Conservation (phyloP, 2,113 vertebrate genomes). For the Engraulis encrasicolus region DNA sequence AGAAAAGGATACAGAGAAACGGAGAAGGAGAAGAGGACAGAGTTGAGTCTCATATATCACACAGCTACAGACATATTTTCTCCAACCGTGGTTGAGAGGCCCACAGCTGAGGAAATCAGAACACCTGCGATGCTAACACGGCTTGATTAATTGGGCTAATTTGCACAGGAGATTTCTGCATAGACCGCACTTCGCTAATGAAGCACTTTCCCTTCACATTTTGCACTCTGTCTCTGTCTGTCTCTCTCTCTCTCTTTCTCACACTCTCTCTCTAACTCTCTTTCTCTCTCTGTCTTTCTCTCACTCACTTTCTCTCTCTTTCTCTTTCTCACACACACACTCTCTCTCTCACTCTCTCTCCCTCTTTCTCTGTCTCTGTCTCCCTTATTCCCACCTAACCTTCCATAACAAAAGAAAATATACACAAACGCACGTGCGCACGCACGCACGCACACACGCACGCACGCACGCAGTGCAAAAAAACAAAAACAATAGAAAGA, state of each 20-base stretch:
- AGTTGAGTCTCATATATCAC: too few species aligned
- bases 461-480: too few species aligned
- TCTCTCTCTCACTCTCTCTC: conserved; percentile 44
- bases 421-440: too few species aligned
- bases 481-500: conserved; percentile 42
- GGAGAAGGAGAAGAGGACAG: background rate
- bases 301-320: too few species aligned
- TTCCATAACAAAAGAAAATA: too few species aligned
- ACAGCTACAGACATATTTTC: background rate
- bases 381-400: conserved; percentile 43
- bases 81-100: background rate
- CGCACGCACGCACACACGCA: too few species aligned
- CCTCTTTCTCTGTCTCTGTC: too few species aligned
- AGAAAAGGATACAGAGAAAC: background rate
- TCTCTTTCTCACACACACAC: conserved; percentile 24
- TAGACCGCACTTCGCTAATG: conserved; percentile 66
- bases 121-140: background rate
- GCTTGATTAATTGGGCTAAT: conserved; percentile 62
- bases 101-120: background rate
- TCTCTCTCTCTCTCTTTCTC: conserved; percentile 44
- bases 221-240: conserved; percentile 40
- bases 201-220: conserved; percentile 57
- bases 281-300: too few species aligned
- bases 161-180: conserved; percentile 77
- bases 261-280: conserved; percentile 41